Percentiles rank a stretch among this genome's conserved stretches.
Evolutionary conservation across 2,888 invertebrate species (phyloP).

Genomic region (Drosophila pegasa): DNA sequence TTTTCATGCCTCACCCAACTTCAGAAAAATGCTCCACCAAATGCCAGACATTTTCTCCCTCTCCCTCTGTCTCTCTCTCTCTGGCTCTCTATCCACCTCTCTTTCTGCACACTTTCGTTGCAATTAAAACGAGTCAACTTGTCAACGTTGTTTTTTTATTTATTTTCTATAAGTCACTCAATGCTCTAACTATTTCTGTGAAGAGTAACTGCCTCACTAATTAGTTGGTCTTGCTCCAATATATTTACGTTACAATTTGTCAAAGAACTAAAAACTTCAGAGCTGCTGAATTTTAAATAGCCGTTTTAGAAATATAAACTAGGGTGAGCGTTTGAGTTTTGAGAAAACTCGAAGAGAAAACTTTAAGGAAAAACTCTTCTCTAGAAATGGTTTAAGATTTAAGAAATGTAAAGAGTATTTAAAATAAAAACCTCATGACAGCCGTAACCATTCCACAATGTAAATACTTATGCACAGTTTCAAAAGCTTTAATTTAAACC

Average conservation of each 20-base stretch:
- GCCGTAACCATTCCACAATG: too few relatives aligned
- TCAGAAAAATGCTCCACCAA: constrained; percentile 24
- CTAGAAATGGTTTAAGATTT: too few relatives aligned
- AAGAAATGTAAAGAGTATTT: too few relatives aligned
- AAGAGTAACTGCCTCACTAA: constrained; percentile 7
- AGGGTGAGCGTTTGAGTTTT: too few relatives aligned
- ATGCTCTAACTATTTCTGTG: background rate
- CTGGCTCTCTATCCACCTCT: background rate
- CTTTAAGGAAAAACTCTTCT: too few relatives aligned
- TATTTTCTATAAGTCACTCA: constrained; percentile 2
- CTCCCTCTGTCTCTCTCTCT: background rate
- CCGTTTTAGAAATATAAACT: background rate
- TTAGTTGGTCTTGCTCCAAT: background rate
- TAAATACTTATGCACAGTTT: too few relatives aligned
- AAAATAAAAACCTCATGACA: too few relatives aligned
- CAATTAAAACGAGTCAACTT: constrained; percentile 58
- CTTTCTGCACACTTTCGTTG: constrained; percentile 55
- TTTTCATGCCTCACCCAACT: constrained; percentile 26
- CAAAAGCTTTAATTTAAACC: too few relatives aligned
- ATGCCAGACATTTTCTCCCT: constrained; percentile 54
- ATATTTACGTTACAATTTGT: background rate
- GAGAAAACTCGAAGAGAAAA: too few relatives aligned
- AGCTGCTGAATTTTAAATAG: background rate
- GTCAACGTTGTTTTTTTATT: constrained; percentile 30
- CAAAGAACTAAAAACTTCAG: background rate